Evolutionary conservation across 2,797 vertebrate genomes (phyloP).

Genomic region (Vultur gryphus): DNA sequence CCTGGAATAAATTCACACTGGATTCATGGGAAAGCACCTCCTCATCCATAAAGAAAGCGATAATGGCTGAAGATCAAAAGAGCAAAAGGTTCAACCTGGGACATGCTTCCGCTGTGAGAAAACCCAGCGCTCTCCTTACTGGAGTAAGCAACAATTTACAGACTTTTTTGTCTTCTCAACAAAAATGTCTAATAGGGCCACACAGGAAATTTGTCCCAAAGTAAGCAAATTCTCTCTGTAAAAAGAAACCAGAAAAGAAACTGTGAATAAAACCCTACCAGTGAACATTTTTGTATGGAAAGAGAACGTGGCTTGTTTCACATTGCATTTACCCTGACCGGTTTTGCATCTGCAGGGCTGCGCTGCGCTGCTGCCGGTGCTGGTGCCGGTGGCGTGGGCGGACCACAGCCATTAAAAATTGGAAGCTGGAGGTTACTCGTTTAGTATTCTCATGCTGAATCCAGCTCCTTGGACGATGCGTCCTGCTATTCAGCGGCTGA

Average conservation of each 20-base stretch:
- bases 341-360: accelerated
- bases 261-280: neutral
- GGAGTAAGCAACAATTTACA: neutral
- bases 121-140: neutral
- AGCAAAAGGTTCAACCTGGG: neutral
- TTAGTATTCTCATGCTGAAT: neutral
- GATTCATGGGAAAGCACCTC: neutral
- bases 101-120: accelerated
- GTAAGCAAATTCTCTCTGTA: neutral
- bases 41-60: neutral
- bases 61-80: neutral
- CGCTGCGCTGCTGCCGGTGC: accelerated
- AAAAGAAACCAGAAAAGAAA: neutral
- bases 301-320: accelerated
- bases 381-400: accelerated
- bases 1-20: neutral
- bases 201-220: neutral
- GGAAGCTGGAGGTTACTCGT: accelerated
- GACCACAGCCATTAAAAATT: accelerated
- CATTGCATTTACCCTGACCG: accelerated
- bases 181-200: neutral
- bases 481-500: neutral
- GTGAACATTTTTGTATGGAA: accelerated
- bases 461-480: accelerated
- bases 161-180: neutral